Base-by-base conservation (phyloP, 2,113 vertebrate genomes). In the Actenoides lindsayi region DNA sequence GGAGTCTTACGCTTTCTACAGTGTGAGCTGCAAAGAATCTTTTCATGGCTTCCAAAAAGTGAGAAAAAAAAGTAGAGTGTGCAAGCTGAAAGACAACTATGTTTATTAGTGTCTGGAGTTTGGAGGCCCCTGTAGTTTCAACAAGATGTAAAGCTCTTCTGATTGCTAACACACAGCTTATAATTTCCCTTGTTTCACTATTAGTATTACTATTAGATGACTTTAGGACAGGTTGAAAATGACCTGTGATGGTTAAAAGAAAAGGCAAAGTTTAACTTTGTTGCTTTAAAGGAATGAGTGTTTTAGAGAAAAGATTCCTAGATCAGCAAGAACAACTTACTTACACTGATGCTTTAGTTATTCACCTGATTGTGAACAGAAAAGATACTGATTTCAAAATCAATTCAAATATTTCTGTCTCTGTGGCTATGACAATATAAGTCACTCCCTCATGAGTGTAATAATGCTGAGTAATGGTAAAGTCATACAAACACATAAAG, bases 391-490 rank as follows among this genome's bases (percentile, higher is more conserved):
- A 90, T 95, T 97, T 94, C 44, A 93, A 95, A 96, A 89, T 85
- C 21, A 96, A 96, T 88, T 89, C 24, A 96, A 96, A 81, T 87
- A 93, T 30, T 92, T 94, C 84, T 93, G 51, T 88, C 25, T 94
- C 50, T 82, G 44, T 76, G 89, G 74, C 62, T 94, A 89, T 87
- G 46, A 33, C 63, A 96, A 87, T 85, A 83, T 73, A 97, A 97
- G 81, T 82, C 41, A 95, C 85, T 77, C 25, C 15, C 69, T 97
- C 94, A 92, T 62, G 33, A 23, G 31, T 91, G 74, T 93, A 96
- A 84, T 85, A 95, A 94, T 90, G 74, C 54, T 95, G 87, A 97
- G 62, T 70, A 96, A 95, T 93, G 84, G 95, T 89, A 94, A 98
- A 96, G 33, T 89, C 65, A 78, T 70, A 93, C 18, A 77, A 82